Evolutionary conservation across 2,888 invertebrate genomes (phyloP).

Genomic region (Dicyrtoma fusca): DNA sequence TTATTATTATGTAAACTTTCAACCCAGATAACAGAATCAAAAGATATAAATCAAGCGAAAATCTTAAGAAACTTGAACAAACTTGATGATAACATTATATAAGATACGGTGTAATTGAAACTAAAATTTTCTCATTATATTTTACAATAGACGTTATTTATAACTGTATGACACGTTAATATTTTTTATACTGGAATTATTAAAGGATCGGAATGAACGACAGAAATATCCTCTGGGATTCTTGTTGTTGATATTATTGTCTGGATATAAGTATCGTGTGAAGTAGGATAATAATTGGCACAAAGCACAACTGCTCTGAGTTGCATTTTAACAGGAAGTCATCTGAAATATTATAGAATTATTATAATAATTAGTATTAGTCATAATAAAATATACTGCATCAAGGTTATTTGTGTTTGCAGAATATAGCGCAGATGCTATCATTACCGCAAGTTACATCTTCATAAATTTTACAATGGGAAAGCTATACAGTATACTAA

Average conservation of each 20-base stretch:
- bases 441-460: no score
- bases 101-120: no score
- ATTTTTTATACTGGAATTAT: not conserved
- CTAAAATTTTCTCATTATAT: not conserved
- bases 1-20: no score
- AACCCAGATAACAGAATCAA: no score
- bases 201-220: not conserved
- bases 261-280: not conserved
- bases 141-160: not conserved
- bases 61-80: no score
- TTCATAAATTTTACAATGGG: no score
- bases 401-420: no score
- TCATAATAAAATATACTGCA: no score
- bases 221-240: not conserved
- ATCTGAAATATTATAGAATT: conserved; percentile 41
- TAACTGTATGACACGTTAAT: conserved; percentile 15
- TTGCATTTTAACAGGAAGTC: conserved; percentile 47
- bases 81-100: no score
- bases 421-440: no score
- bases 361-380: not conserved
- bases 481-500: no score
- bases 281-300: conserved; percentile 26
- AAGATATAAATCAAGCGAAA: no score
- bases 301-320: conserved; percentile 10
- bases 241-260: not conserved